Evolutionary conservation across 35 echinoderm and acorn worm species (phyloP).

Genomic region (Amphiura filiformis): DNA sequence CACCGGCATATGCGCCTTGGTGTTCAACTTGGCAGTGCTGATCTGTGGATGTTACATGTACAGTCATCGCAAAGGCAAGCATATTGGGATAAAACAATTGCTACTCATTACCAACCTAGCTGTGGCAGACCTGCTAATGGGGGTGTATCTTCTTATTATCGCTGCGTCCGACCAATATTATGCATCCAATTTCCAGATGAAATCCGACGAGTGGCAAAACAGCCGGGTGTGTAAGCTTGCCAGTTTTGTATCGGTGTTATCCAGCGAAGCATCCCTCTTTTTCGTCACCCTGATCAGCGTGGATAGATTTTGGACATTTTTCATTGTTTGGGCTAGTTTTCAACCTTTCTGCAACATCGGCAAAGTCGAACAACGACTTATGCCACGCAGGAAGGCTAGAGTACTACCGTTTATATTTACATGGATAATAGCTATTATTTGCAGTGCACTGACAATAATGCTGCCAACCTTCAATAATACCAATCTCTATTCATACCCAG

Average conservation of each 20-base stretch:
- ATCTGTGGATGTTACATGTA: neutral
- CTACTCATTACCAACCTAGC: neutral
- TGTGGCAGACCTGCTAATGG: neutral
- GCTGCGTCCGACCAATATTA: neutral
- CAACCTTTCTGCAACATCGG: too few relatives aligned
- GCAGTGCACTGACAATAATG: too few relatives aligned
- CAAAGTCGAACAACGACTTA: too few relatives aligned
- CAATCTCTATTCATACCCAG: too few relatives aligned
- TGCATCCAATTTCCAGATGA: neutral
- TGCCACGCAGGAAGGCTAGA: too few relatives aligned
- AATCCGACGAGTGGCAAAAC: neutral
- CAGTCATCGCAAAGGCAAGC: neutral
- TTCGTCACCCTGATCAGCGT: neutral
- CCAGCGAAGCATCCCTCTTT: neutral
- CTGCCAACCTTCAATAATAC: too few relatives aligned
- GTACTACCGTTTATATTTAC: too few relatives aligned
- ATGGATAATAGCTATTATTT: too few relatives aligned
- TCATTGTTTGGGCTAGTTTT: too few relatives aligned
- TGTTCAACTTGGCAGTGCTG: neutral
- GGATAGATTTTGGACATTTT: neutral
- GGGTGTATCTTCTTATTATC: neutral
- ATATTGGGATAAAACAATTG: neutral
- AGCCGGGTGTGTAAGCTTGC: neutral
- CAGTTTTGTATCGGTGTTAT: neutral
- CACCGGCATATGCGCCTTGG: neutral